phyloP scores from a whole-genome alignment of 2,888 invertebrate genomes.

The Drosophila quinaria region DNA sequence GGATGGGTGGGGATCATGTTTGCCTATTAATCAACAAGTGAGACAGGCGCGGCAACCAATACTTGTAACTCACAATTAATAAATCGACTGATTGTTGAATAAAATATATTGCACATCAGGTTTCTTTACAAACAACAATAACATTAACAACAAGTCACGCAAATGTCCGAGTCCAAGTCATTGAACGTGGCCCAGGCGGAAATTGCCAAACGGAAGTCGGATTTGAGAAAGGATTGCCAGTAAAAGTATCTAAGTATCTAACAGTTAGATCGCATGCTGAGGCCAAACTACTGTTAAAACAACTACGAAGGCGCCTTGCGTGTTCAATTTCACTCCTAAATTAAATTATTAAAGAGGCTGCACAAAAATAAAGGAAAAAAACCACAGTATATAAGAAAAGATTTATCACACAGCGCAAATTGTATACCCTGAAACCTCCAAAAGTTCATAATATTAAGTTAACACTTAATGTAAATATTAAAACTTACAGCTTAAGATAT shows the following conservation, averaged over 20 bases:
- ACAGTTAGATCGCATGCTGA: conserved; percentile 65
- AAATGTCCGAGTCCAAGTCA: conserved; percentile 59
- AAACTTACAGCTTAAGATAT: neutral
- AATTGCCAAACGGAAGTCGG: conserved; percentile 63
- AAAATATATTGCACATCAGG: conserved; percentile 44
- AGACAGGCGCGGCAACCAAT: conserved; percentile 57
- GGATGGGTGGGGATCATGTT: conserved; percentile 7
- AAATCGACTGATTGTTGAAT: conserved; percentile 49
- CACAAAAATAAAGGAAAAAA: conserved; percentile 1
- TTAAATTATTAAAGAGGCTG: conserved; percentile 72
- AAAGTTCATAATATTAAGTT: neutral
- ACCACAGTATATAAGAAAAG: neutral
- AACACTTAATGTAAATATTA: neutral
- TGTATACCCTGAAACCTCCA: conserved; percentile 1
- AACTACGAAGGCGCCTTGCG: conserved; percentile 43
- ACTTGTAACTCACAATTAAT: conserved; percentile 31
- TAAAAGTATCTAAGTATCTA: conserved; percentile 59
- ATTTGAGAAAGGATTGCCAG: conserved; percentile 58
- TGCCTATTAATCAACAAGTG: conserved; percentile 77
- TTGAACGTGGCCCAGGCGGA: conserved; percentile 65
- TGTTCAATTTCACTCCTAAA: conserved; percentile 55
- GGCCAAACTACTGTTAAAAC: conserved; percentile 35
- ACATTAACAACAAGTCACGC: conserved; percentile 64
- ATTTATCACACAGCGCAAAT: neutral
- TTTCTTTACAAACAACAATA: conserved; percentile 43